A percentile compares a stretch with the other conserved stretches of the same genome.
Evolutionary conservation across 30 jellyfish, hydroid and myxozoan species (phyloP).

Genomic region (Nemopilema nomurai): DNA sequence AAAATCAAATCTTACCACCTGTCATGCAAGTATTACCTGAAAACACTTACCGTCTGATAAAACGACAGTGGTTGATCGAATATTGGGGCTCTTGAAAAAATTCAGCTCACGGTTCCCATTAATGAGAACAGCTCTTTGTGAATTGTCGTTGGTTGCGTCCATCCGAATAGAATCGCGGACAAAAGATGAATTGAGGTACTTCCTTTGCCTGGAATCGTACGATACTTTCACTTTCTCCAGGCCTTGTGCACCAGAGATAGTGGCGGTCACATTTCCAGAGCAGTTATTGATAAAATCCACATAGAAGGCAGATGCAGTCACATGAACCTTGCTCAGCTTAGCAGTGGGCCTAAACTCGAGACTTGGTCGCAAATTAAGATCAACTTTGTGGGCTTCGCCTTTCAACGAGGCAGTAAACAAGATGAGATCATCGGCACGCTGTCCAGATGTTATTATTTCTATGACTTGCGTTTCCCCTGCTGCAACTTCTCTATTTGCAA

Average conservation of each 20-base stretch:
- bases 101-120: not conserved
- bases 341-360: slow-evolving; percentile 29
- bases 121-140: not conserved
- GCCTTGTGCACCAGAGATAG: not conserved
- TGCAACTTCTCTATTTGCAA: not conserved
- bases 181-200: not conserved
- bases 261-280: not conserved
- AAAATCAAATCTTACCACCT: too few relatives aligned
- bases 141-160: not conserved
- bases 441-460: not conserved
- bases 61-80: not conserved
- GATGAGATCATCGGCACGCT: slow-evolving; percentile 7
- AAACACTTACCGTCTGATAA: not conserved
- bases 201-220: not conserved
- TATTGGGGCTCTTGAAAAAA: not conserved
- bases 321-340: not conserved
- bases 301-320: slow-evolving; percentile 16
- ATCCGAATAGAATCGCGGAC: not conserved
- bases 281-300: not conserved
- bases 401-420: slow-evolving; percentile 30
- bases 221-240: not conserved
- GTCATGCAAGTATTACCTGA: not conserved
- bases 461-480: slow-evolving; percentile 9
- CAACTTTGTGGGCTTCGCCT: slow-evolving; percentile 6
- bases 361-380: slow-evolving; percentile 11